Evolutionary conservation across 2,888 invertebrate genomes (phyloP), one percentile per base, ranked within the genome.

Genomic region (Dioctria rufipes): DNA sequence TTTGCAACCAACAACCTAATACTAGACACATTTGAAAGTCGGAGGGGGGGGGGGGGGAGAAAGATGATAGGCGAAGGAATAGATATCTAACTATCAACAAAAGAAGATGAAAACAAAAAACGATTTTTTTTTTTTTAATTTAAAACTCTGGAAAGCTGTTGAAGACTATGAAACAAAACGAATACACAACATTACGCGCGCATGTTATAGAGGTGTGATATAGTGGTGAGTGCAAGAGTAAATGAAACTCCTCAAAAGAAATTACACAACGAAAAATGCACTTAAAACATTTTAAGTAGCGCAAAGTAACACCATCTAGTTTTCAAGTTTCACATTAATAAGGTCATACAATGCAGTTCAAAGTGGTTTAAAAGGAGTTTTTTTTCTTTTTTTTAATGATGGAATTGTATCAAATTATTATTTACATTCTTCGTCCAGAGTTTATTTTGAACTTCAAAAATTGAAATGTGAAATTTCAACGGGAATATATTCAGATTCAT

Each of bases 261-360:
- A 54, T n/a, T 11, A 11, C 9, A 54, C 9, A 54, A 73, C 58
- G 42, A 73, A 73, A 51, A 73, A 73, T 25, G 25, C 60, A 73
- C 73, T 73, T 73, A 42, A 39, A 25, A 25, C 37, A 39, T 39
- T 58, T 51, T 42, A 58, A 73, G 73, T 73, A 42, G 73, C 40
- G 49, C 43, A 54, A 54, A 73, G 73, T 73, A 73, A 73, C 73
- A 60, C 73, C 73, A 73, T 73, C 73, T 42, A 54, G 42, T 73
- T 13, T 13, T 73, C 73, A 73, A 73, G 73, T 73, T 73, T 73
- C 40, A 40, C 73, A 73, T 73, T 73, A 73, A 73, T 73, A 73
- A 73, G 73, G 73, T 73, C 73, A 73, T 73, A 40, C 42, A 54
- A n/a, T 71, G 37, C 2, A 63, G 61, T 2, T 42, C n/a, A 65